These are phyloP conservation scores for Oreochromis mossambicus DNA, from an alignment of 2,797 vertebrate species.

Conservation along the genomic window DNA sequence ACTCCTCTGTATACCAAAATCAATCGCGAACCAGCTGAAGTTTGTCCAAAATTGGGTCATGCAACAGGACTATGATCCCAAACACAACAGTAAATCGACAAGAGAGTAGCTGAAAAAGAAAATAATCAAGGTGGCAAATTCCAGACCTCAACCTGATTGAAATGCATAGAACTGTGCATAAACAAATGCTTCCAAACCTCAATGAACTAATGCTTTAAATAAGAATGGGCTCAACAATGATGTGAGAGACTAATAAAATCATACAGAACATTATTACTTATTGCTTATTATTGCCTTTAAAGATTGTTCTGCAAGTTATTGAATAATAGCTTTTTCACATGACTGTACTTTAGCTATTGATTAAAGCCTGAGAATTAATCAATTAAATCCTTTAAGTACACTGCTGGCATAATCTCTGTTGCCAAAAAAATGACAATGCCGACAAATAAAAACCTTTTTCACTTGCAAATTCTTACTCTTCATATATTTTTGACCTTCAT, in stretches of 20 bases:
- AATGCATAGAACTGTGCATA: background rate
- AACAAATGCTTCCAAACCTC: background rate
- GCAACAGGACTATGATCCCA: background rate
- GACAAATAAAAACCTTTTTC: background rate
- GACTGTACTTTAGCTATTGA: background rate
- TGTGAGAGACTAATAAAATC: background rate
- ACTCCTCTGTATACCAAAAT: background rate
- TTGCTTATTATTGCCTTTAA: background rate
- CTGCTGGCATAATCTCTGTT: background rate
- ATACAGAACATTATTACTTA: background rate
- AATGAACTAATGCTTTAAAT: background rate
- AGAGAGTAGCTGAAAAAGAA: background rate
- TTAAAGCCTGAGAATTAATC: background rate
- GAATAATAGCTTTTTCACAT: background rate
- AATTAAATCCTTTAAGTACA: background rate
- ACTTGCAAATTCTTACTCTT: background rate
- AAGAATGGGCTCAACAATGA: background rate
- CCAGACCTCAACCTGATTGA: background rate
- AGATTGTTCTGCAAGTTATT: background rate
- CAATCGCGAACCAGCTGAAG: background rate
- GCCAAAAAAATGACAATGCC: background rate
- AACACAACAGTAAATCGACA: background rate
- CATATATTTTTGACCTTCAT: background rate
- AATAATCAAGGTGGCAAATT: background rate
- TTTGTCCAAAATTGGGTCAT: background rate